Evolutionary conservation across 2,797 vertebrate species (phyloP).

Genomic region (Iguana delicatissima): DNA sequence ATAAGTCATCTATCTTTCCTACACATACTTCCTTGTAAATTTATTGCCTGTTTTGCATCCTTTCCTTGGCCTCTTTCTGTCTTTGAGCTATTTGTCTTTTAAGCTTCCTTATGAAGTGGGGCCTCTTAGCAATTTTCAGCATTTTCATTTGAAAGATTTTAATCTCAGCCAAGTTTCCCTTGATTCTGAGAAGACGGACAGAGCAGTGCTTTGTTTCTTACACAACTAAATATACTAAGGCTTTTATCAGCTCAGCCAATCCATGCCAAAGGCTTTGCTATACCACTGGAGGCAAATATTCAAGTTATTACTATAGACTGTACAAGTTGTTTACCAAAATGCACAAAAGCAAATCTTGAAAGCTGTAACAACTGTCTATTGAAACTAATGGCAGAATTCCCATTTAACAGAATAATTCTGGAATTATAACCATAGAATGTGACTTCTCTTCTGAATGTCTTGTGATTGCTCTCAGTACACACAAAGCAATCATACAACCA

Average conservation of each 20-base stretch:
- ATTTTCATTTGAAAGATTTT: too few species aligned
- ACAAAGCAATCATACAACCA: neutral
- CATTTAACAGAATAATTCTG: neutral
- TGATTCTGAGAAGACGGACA: too few species aligned
- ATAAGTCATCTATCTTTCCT: too few species aligned
- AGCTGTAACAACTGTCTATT: neutral
- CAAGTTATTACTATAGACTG: neutral
- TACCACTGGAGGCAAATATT: neutral
- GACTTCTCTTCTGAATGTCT: constrained; percentile 7
- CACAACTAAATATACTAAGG: neutral
- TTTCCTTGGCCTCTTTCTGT: too few species aligned
- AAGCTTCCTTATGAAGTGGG: too few species aligned
- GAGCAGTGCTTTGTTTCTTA: too few species aligned
- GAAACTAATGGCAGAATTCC: neutral
- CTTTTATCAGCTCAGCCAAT: neutral
- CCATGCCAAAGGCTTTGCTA: neutral
- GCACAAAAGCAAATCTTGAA: neutral
- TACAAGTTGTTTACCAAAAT: fast-evolving
- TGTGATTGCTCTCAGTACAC: constrained; percentile 35
- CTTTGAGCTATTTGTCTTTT: too few species aligned
- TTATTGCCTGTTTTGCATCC: too few species aligned
- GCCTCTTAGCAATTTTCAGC: too few species aligned
- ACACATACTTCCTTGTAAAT: too few species aligned
- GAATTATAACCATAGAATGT: neutral
- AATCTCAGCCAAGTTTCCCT: too few species aligned